Conservation (phyloP, 1,140 invertebrate species). For the Drosophila sucinea region DNA sequence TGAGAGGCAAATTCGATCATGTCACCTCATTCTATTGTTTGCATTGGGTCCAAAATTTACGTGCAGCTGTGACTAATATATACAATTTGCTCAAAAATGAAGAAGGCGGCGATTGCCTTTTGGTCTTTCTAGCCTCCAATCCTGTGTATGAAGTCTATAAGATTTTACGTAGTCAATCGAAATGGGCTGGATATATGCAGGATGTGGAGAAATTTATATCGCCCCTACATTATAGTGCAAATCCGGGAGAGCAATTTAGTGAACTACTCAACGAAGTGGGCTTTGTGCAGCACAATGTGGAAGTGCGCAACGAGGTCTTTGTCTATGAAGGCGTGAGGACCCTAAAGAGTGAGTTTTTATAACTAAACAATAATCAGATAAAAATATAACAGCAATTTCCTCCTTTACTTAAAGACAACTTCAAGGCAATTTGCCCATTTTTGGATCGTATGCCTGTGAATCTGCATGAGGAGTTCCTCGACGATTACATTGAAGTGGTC, state of each 20-base stretch:
- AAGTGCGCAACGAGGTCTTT: slow-evolving; percentile 86
- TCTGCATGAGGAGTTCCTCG: slow-evolving; percentile 86
- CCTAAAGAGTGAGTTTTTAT: slow-evolving; percentile 43
- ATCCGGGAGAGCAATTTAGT: slow-evolving; percentile 87
- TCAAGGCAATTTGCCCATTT: slow-evolving; percentile 90
- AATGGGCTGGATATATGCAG: slow-evolving; percentile 88
- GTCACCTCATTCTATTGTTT: slow-evolving; percentile 92
- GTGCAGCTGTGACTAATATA: slow-evolving; percentile 84
- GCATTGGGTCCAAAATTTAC: slow-evolving; percentile 91
- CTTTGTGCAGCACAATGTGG: slow-evolving; percentile 87
- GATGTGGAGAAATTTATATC: slow-evolving; percentile 87
- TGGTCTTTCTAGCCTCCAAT: slow-evolving; percentile 89
- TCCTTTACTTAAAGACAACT: slow-evolving; percentile 84
- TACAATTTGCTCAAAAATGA: slow-evolving; percentile 51
- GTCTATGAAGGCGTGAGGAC: slow-evolving; percentile 85
- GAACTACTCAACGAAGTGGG: slow-evolving; percentile 87
- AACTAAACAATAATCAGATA: not conserved
- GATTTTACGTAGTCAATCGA: slow-evolving; percentile 84
- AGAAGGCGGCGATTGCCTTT: slow-evolving; percentile 87
- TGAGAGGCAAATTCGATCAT: slow-evolving; percentile 86
- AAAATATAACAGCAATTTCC: not conserved
- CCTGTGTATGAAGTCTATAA: slow-evolving; percentile 89
- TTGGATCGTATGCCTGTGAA: slow-evolving; percentile 86
- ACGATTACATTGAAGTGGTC: slow-evolving; percentile 85
- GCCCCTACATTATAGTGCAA: slow-evolving; percentile 86